phyloP scores from a whole-genome alignment of 2,113 vertebrate genomes.

The Pedionomus torquatus region DNA sequence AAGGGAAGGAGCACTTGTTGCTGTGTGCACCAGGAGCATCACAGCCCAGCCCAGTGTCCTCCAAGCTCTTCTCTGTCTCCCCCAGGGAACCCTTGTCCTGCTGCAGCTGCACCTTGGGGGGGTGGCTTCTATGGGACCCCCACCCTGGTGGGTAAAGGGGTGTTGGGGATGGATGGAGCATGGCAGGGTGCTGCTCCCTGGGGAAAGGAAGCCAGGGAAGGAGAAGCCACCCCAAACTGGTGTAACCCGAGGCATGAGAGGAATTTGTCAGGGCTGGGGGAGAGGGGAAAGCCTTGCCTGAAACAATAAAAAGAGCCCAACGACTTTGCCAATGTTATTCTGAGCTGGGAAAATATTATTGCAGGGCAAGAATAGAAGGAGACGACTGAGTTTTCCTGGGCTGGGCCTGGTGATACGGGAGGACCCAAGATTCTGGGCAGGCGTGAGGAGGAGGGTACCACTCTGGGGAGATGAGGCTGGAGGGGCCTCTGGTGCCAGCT shows the following conservation, averaged over 20 bases:
- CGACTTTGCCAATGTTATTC: conserved; percentile 25
- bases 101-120: background rate
- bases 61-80: background rate
- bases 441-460: background rate
- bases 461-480: background rate
- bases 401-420: accelerated
- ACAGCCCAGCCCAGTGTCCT: background rate
- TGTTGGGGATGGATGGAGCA: background rate
- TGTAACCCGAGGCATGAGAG: background rate
- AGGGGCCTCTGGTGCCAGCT: background rate
- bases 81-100: background rate
- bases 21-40: background rate
- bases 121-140: background rate
- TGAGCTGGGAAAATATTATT: conserved; percentile 62
- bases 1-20: background rate
- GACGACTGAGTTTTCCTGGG: background rate
- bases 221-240: background rate
- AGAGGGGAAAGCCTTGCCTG: conserved; percentile 11
- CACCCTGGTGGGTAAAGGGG: background rate
- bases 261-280: background rate
- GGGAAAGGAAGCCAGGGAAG: background rate
- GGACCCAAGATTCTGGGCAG: background rate
- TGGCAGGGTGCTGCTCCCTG: background rate
- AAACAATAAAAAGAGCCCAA: conserved; percentile 35
- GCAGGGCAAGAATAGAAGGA: conserved; percentile 61